A percentile compares a stretch with the other conserved stretches of the same genome.
These are phyloP conservation scores for Patiria miniata DNA, from an alignment of 35 echinoderm and acorn worm species.

Conservation along the genomic window DNA sequence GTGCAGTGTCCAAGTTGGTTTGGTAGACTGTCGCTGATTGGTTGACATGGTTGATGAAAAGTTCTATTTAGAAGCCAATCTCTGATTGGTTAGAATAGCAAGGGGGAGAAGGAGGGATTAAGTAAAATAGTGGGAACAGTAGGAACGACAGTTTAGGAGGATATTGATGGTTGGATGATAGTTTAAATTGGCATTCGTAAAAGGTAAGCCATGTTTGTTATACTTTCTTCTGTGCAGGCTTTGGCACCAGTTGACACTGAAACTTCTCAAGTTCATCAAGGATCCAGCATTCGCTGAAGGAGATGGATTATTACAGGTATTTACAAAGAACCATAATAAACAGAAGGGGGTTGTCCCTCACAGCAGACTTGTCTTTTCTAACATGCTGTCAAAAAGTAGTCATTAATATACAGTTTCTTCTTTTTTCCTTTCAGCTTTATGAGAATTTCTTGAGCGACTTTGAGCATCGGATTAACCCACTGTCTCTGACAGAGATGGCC, in stretches of 20 bases:
- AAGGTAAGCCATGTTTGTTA: too few relatives aligned
- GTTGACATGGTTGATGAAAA: too few relatives aligned
- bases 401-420: background rate
- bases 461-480: conserved; percentile 95
- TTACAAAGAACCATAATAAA: background rate
- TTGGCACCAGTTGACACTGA: conserved; percentile 93
- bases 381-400: background rate
- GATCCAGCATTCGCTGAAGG: conserved; percentile 79
- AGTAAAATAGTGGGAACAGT: too few relatives aligned
- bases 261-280: conserved; percentile 81
- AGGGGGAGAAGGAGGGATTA: too few relatives aligned
- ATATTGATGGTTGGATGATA: too few relatives aligned
- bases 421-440: conserved; percentile 72
- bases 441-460: conserved; percentile 92
- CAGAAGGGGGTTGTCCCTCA: conserved; percentile 11
- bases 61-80: too few relatives aligned
- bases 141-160: too few relatives aligned
- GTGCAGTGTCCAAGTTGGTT: too few relatives aligned
- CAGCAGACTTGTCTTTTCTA: too few relatives aligned
- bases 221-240: conserved; percentile 55
- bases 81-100: too few relatives aligned
- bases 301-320: conserved; percentile 82
- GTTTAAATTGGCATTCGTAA: too few relatives aligned
- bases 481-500: conserved; percentile 85
- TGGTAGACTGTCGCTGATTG: too few relatives aligned